Evolutionary conservation across 2,113 vertebrate species (phyloP), one percentile per base, ranked within the genome.

Genomic region (Odocoileus virginianus): DNA sequence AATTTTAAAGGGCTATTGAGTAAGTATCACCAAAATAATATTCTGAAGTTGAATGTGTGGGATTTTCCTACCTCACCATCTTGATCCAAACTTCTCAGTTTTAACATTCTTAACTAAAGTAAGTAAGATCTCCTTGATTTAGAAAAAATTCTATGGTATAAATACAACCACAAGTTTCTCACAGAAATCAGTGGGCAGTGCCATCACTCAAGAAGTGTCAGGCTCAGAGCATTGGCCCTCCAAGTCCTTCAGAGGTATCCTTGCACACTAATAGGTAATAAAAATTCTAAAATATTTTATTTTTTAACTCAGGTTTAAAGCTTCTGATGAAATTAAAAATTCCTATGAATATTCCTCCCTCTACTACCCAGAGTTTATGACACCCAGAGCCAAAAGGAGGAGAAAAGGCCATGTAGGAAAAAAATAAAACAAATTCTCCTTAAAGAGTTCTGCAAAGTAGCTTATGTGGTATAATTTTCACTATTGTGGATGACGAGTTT

Each of bases 281-380:
- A 15, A 10, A 33, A 27, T 33, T 36, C 78, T 82, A 6, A 23
- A 84, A 64, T 21, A 3, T 71, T 43, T n/a, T 52, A 55, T 78
- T 50, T 84, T 88, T 47, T 76, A 94, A 83, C 30, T 83, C 36
- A 64, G 23, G 15, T 76, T 33, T 89, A 60, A 71, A 52, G n/a
- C 60, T 89, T n/a, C 81, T 85, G 50, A 17, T 85, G 7, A 61
- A 55, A 74, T 64, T 33, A 89, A 92, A 30, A 85, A 78, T 67
- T 23, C 55, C 50, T 50, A 23, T 23, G 64, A 64, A 52, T 60
- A 74, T 60, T 87, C 33, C 74, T 40, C 78, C 4, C 7, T 86
- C 57, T 78, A 3, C 12, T 43, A 78, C 2, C 25, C 79, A 93
- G 16, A 81, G 50, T 81, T 43, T 7, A 57, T 58, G 6, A 57